Percentiles rank a stretch among this genome's conserved stretches.
These are phyloP conservation scores for Glaucopsyche alexis DNA, from an alignment of 2,888 invertebrate genomes.

Conservation along the genomic window DNA sequence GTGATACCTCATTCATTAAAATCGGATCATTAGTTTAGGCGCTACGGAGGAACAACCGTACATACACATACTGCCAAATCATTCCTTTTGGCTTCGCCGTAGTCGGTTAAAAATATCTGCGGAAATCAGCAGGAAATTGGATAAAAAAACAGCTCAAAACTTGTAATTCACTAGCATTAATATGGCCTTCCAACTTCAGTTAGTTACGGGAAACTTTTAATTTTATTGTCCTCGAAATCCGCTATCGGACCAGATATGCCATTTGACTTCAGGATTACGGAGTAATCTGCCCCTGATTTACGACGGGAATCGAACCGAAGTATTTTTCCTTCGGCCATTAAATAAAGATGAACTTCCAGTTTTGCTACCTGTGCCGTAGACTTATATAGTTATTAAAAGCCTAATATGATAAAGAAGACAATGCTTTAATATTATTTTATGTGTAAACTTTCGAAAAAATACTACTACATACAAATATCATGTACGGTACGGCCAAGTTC, in stretches of 20 bases:
- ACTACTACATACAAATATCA: no score
- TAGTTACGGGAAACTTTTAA: slow-evolving; percentile 24
- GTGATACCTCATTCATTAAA: no score
- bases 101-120: neutral
- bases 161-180: slow-evolving; percentile 13
- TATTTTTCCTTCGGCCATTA: slow-evolving; percentile 10
- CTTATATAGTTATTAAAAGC: neutral
- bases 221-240: slow-evolving; percentile 21
- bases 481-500: no score
- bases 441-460: no score
- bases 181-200: neutral
- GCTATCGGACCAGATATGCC: slow-evolving; percentile 22
- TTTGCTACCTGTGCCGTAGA: neutral
- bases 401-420: no score
- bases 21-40: no score
- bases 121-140: neutral
- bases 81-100: no score
- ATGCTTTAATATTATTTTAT: no score
- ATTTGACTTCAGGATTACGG: slow-evolving; percentile 17
- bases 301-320: slow-evolving; percentile 17
- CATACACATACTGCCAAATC: no score
- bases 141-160: neutral
- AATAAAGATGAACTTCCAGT: neutral
- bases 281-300: slow-evolving; percentile 23
- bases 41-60: no score